These are phyloP conservation scores for Ceratosolen solmsi DNA, from an alignment of 1,140 invertebrate species.

Conservation along the genomic window DNA sequence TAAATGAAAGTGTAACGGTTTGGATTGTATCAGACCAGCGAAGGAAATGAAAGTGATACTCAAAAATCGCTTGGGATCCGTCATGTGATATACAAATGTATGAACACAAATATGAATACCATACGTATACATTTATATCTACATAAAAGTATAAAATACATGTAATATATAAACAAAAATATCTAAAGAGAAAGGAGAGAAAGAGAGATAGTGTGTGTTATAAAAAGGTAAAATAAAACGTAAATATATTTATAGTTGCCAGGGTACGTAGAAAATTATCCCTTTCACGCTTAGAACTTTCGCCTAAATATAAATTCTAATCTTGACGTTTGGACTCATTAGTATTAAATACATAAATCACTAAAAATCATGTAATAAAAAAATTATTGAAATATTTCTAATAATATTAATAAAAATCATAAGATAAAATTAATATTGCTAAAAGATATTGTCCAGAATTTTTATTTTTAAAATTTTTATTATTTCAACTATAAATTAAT, in stretches of 20 bases:
- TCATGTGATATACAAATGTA: constrained; percentile 48
- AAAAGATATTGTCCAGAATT: no score
- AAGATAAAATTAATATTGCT: no score
- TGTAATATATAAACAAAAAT: no score
- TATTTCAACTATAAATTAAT: no score
- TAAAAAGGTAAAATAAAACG: background rate
- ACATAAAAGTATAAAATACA: background rate
- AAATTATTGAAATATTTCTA: no score
- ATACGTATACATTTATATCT: background rate
- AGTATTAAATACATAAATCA: background rate
- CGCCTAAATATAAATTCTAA: background rate
- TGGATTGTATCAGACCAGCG: constrained; percentile 66
- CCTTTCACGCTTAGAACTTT: constrained; percentile 13
- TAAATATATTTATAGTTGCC: background rate
- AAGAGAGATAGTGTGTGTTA: background rate
- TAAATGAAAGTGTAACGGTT: constrained; percentile 66
- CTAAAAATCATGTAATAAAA: no score
- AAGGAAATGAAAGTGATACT: constrained; percentile 68
- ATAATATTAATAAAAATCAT: no score
- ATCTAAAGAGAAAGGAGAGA: no score
- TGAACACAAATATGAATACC: background rate
- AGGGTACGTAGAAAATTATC: background rate
- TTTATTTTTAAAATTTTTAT: no score
- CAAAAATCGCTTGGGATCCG: constrained; percentile 50
- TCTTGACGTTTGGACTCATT: background rate